Conservation (phyloP, 2,797 vertebrate genomes). For the Muraenolepis orangiensis region DNA sequence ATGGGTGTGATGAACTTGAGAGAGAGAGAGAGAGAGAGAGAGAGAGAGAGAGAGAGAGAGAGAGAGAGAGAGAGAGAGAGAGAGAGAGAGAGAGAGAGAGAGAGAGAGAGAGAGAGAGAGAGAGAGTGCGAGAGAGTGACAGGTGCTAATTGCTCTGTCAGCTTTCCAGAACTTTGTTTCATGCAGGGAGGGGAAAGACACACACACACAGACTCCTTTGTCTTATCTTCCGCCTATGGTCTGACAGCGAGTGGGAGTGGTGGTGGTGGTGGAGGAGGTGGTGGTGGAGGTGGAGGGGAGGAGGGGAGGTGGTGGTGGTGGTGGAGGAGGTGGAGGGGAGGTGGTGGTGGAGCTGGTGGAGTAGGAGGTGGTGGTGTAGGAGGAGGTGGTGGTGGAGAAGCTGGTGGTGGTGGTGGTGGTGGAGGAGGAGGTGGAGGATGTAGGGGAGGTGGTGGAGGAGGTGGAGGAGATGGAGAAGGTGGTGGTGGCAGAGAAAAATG, state of each 20-base stretch:
- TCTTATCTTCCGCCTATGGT: conserved; percentile 2
- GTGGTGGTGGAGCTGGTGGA: too few species aligned
- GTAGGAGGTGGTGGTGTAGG: too few species aligned
- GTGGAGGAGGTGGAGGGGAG: too few species aligned
- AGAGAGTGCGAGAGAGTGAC: conserved; percentile 26
- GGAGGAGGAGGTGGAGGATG: too few species aligned
- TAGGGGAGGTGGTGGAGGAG: too few species aligned
- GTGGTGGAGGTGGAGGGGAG: not conserved
- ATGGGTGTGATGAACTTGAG: not conserved
- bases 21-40: conserved; percentile 1
- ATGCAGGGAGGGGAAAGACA: not conserved
- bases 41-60: conserved; percentile 16
- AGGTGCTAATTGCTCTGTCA: conserved; percentile 58
- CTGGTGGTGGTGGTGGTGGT: too few species aligned
- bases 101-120: conserved; percentile 3
- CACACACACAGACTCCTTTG: conserved; percentile 5
- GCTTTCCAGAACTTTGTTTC: conserved; percentile 3
- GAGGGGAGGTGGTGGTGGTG: too few species aligned
- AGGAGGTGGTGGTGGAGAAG: too few species aligned
- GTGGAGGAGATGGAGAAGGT: too few species aligned
- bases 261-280: too few species aligned
- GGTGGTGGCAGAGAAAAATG: too few species aligned
- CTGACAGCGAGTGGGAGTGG: not conserved
- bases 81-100: conserved; percentile 25
- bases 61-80: conserved; percentile 37